A percentile compares a stretch with the other conserved stretches of the same genome.
These are phyloP conservation scores for Puffinus mauretanicus DNA, from an alignment of 2,113 vertebrate genomes.

Conservation along the genomic window DNA sequence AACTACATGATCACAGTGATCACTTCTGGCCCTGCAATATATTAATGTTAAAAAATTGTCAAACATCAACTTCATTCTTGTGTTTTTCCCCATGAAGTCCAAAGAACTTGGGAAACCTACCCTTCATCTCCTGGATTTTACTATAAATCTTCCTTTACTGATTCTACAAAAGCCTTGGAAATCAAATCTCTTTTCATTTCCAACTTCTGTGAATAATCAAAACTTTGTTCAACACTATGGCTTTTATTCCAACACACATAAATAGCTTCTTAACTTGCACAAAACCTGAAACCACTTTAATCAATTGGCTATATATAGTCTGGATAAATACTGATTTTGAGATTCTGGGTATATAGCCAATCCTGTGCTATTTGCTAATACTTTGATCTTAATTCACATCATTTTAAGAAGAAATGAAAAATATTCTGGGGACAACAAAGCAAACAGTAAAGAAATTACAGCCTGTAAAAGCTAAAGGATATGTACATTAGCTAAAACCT, in stretches of 20 bases:
- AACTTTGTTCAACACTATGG: conserved; percentile 7
- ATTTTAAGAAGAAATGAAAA: conserved; percentile 35
- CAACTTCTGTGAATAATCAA: conserved; percentile 45
- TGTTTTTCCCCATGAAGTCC: not conserved
- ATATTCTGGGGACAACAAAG: not conserved
- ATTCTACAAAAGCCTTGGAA: conserved; percentile 12
- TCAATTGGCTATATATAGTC: conserved; percentile 25
- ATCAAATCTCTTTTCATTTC: conserved; percentile 14
- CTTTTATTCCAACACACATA: conserved; percentile 45
- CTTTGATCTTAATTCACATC: conserved; percentile 52
- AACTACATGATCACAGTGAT: not conserved
- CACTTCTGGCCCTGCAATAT: not conserved
- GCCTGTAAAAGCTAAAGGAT: not conserved
- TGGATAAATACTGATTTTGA: conserved; percentile 37
- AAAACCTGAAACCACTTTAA: conserved; percentile 60
- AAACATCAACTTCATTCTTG: not conserved
- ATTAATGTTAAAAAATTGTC: not conserved
- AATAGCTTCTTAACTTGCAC: conserved; percentile 43
- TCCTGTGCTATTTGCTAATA: conserved; percentile 7
- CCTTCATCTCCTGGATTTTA: not conserved
- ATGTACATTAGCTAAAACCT: not conserved
- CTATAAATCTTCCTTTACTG: not conserved
- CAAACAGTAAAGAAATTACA: not conserved
- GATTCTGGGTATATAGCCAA: conserved; percentile 23
- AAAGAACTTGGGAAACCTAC: not conserved